Percentiles rank a stretch among this genome's conserved stretches.
These are phyloP conservation scores for Arctocebus calabarensis DNA, from an alignment of 2,797 vertebrate genomes.

Conservation along the genomic window DNA sequence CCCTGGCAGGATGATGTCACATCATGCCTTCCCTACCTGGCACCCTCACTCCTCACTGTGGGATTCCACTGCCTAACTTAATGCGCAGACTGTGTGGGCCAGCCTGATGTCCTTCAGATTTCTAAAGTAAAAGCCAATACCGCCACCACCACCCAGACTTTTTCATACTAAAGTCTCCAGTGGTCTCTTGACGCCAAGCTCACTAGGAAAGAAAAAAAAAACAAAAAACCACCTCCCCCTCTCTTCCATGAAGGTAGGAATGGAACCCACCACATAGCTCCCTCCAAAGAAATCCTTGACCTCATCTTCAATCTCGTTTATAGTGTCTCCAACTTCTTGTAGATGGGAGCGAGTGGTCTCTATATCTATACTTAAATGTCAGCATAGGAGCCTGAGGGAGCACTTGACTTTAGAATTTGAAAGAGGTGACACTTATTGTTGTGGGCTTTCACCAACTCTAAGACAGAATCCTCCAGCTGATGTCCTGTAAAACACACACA, in stretches of 20 bases:
- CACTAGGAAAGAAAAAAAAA: background rate
- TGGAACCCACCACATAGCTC: background rate
- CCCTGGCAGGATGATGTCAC: fast-evolving
- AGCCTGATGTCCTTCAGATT: background rate
- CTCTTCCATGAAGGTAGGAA: background rate
- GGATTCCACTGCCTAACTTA: fast-evolving
- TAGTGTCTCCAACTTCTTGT: background rate
- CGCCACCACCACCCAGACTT: background rate
- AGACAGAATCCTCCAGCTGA: background rate
- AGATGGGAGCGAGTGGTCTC: background rate
- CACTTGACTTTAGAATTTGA: background rate
- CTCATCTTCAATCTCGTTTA: background rate
- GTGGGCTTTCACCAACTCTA: background rate
- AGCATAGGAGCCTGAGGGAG: background rate
- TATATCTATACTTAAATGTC: background rate
- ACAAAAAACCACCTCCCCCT: too few relatives aligned
- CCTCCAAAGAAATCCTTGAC: background rate
- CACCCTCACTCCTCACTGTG: background rate
- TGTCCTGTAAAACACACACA: background rate
- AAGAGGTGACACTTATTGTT: background rate
- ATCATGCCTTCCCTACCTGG: too few relatives aligned
- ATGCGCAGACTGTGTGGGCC: background rate
- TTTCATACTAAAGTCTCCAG: background rate
- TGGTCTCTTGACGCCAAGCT: background rate
- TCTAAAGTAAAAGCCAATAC: background rate